A percentile compares a stretch with the other conserved stretches of the same genome.
phyloP scores from a whole-genome alignment of 2,888 invertebrate genomes.

The Sycophila texana region DNA sequence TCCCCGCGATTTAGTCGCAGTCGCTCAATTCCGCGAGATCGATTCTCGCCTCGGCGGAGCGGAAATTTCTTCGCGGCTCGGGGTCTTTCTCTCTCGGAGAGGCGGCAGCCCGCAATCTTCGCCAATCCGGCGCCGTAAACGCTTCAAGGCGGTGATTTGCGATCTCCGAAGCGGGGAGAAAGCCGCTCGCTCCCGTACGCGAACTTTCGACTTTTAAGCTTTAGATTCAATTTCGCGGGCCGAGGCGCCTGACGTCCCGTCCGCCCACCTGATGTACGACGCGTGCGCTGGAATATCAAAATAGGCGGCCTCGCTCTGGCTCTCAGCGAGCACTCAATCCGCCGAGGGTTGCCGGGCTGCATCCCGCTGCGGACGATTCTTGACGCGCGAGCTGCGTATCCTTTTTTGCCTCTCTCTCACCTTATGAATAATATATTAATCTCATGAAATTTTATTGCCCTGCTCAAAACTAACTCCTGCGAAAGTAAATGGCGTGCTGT shows the following conservation, averaged over 20 bases:
- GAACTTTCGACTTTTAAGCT: conserved; percentile 66
- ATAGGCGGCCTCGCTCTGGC: conserved; percentile 9
- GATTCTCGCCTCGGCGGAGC: conserved; percentile 28
- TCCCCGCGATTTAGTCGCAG: conserved; percentile 24
- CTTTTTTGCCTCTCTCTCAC: too few species aligned
- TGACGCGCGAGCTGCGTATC: too few species aligned
- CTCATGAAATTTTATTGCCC: not conserved
- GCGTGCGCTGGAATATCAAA: conserved; percentile 40
- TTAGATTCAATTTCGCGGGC: conserved; percentile 75
- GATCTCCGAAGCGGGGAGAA: conserved; percentile 66
- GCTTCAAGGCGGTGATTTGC: conserved; percentile 74
- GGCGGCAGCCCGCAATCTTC: conserved; percentile 68
- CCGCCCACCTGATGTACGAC: conserved; percentile 71
- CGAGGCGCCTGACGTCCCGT: conserved; percentile 71
- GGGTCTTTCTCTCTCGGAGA: not conserved
- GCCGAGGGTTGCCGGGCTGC: not conserved
- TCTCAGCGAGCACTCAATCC: not conserved
- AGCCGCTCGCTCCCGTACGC: conserved; percentile 29
- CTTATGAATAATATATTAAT: not conserved
- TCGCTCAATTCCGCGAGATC: conserved; percentile 22
- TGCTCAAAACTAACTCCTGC: too few species aligned
- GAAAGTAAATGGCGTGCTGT: too few species aligned
- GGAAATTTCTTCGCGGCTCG: conserved; percentile 36
- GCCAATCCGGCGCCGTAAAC: conserved; percentile 73
- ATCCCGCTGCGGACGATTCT: too few species aligned